Percentiles rank a stretch among this genome's conserved stretches.
These are phyloP conservation scores for Stratiomys singularior DNA, from an alignment of 2,888 invertebrate genomes.

Conservation along the genomic window DNA sequence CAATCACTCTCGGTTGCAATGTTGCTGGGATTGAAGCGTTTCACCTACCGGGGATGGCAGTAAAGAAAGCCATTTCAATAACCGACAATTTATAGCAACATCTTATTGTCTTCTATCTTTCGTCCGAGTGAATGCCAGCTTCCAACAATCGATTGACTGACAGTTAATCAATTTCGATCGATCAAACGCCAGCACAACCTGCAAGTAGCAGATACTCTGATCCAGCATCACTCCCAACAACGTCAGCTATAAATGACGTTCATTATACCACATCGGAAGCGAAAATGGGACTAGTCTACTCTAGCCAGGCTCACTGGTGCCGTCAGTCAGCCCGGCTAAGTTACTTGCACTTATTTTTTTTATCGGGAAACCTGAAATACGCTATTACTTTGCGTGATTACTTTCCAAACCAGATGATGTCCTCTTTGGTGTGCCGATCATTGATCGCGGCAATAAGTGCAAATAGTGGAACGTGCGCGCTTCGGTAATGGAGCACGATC, in stretches of 20 bases:
- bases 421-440: slow-evolving; percentile 32
- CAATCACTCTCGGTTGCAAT: background rate
- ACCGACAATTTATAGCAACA: slow-evolving; percentile 30
- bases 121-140: background rate
- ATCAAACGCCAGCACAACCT: slow-evolving; percentile 31
- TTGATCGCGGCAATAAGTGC: slow-evolving; percentile 3
- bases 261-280: slow-evolving; percentile 1
- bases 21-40: background rate
- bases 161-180: slow-evolving; percentile 45
- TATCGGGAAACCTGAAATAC: background rate
- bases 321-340: background rate
- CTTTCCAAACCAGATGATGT: slow-evolving; percentile 13
- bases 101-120: slow-evolving; percentile 37
- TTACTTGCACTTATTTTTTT: slow-evolving; percentile 26
- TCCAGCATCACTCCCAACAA: background rate
- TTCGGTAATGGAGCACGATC: slow-evolving; percentile 36
- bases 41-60: background rate
- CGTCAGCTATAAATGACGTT: slow-evolving; percentile 29
- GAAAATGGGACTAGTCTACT: background rate
- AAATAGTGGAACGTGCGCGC: background rate
- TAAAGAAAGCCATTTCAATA: slow-evolving; percentile 28
- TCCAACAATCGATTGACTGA: slow-evolving; percentile 45
- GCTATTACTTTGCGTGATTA: slow-evolving; percentile 40
- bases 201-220: slow-evolving; percentile 9
- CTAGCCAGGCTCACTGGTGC: background rate